Evolutionary conservation across 2,113 vertebrate species (phyloP).

Genomic region (Hirundichthys speculiger): DNA sequence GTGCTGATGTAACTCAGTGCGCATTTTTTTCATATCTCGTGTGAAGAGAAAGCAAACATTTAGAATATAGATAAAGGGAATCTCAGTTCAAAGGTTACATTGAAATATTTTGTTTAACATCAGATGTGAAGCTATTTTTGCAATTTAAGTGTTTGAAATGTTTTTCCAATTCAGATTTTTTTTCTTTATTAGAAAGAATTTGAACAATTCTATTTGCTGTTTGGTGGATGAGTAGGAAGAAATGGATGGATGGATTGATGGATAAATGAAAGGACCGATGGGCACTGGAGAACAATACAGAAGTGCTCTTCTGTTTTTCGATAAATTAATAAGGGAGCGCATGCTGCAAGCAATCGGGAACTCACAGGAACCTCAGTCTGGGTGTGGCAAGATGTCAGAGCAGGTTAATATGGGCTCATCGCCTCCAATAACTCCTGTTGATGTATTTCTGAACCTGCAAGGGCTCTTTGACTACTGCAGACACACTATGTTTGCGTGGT

Average conservation of each 20-base stretch:
- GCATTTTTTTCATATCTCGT: neutral
- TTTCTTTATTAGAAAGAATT: no score
- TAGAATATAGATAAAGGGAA: neutral
- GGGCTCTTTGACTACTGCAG: no score
- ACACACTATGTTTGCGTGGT: neutral
- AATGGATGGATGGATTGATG: no score
- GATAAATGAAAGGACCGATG: no score
- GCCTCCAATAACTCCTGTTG: no score
- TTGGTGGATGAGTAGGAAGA: no score
- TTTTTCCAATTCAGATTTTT: slow-evolving; percentile 3
- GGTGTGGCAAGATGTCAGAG: slow-evolving; percentile 53
- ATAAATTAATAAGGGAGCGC: neutral
- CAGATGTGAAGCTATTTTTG: neutral
- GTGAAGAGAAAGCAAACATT: neutral
- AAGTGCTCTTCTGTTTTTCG: neutral
- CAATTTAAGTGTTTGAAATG: neutral
- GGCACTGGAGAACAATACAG: neutral
- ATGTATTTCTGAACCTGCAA: neutral
- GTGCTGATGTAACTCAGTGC: neutral
- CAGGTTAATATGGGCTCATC: slow-evolving; percentile 21
- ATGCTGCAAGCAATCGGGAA: neutral
- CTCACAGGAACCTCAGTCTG: slow-evolving; percentile 35
- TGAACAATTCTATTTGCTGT: no score
- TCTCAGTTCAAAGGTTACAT: neutral
- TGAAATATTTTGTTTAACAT: neutral